Evolutionary conservation across 2,113 vertebrate species (phyloP).

Genomic region (Pao palembangensis): DNA sequence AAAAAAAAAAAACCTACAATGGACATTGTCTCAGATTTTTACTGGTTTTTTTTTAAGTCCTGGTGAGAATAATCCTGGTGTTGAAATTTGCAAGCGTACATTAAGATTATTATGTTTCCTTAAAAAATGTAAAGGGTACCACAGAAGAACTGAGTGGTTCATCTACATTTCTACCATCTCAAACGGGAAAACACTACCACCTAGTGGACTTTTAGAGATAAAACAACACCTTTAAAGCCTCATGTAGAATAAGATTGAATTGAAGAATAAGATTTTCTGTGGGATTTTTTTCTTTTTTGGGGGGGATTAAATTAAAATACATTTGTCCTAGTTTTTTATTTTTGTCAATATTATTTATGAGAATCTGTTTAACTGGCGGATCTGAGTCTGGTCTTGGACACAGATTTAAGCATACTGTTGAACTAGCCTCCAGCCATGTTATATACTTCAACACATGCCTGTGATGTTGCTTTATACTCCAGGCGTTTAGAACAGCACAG

Average conservation of each 20-base stretch:
- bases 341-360: too few species aligned
- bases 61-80: too few species aligned
- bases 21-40: too few species aligned
- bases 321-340: too few species aligned
- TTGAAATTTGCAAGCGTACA: background rate
- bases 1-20: too few species aligned
- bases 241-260: too few species aligned
- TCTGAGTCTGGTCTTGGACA: background rate
- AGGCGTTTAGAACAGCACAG: background rate
- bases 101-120: background rate
- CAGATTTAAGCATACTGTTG: background rate
- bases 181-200: conserved; percentile 20
- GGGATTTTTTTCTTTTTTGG: too few species aligned
- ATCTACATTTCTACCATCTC: background rate
- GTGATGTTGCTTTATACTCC: background rate
- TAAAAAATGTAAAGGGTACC: too few species aligned
- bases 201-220: conserved; percentile 9
- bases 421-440: background rate
- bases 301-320: too few species aligned
- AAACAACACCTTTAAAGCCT: too few species aligned
- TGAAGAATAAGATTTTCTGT: too few species aligned
- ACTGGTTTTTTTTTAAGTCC: too few species aligned
- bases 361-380: background rate
- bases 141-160: background rate
- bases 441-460: background rate